These are phyloP conservation scores for Galeopsomyia nigrocyanea DNA, from an alignment of 2,888 invertebrate genomes.

Conservation along the genomic window DNA sequence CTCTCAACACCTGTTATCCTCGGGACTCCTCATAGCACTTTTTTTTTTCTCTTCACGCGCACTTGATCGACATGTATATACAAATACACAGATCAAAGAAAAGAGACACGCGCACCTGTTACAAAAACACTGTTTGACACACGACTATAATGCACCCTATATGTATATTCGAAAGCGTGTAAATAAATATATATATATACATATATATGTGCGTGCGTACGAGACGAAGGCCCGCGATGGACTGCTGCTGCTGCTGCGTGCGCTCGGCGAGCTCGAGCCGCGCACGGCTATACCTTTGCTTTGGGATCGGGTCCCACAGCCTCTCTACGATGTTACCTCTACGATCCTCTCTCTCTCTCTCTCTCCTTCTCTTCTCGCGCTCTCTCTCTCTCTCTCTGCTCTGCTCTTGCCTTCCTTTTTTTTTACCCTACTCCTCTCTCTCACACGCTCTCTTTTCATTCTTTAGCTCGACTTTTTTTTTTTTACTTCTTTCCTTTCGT, in stretches of 20 bases:
- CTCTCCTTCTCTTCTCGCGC: slow-evolving; percentile 34
- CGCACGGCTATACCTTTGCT: slow-evolving; percentile 57
- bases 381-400: slow-evolving; percentile 47
- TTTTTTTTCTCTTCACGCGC: too few species aligned
- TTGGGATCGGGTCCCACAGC: slow-evolving; percentile 67
- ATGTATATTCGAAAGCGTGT: too few species aligned
- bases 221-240: slow-evolving; percentile 68
- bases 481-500: background rate
- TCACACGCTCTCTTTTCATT: background rate
- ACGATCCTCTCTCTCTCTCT: slow-evolving; percentile 49
- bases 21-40: too few species aligned
- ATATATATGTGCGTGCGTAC: slow-evolving; percentile 29
- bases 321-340: slow-evolving; percentile 64
- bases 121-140: too few species aligned
- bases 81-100: too few species aligned
- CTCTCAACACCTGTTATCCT: too few species aligned
- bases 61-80: too few species aligned
- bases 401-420: slow-evolving; percentile 53
- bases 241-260: slow-evolving; percentile 54
- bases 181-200: too few species aligned
- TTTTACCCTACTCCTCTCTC: slow-evolving; percentile 46
- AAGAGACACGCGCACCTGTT: too few species aligned
- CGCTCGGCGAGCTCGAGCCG: background rate
- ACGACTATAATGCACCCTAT: too few species aligned
- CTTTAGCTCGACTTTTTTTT: background rate